phyloP scores from a whole-genome alignment of 2,888 invertebrate genomes.

The Idaea biselata region DNA sequence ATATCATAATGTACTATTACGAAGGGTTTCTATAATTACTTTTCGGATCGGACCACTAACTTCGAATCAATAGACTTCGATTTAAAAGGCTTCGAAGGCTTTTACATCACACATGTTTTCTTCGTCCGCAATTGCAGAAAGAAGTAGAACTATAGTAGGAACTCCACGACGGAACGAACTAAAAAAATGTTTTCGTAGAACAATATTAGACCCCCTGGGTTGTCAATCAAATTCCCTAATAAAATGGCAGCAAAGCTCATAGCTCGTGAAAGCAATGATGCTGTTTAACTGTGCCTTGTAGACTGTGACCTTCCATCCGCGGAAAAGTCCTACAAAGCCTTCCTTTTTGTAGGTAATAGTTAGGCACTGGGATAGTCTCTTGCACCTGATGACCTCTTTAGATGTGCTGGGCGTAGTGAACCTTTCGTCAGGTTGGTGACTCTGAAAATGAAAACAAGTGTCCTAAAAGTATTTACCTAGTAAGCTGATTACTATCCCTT shows the following conservation, averaged over 20 bases:
- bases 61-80: too few relatives aligned
- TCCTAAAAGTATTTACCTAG: neutral
- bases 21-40: too few relatives aligned
- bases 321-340: conserved; percentile 53
- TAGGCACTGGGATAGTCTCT: conserved; percentile 44
- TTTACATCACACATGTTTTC: too few relatives aligned
- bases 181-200: too few relatives aligned
- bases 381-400: conserved; percentile 45
- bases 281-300: conserved; percentile 62
- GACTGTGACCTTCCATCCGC: conserved; percentile 59
- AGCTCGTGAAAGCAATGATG: conserved; percentile 56
- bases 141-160: too few relatives aligned
- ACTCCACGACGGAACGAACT: too few relatives aligned
- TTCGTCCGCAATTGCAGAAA: too few relatives aligned
- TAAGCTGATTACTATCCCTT: too few relatives aligned
- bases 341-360: conserved; percentile 39
- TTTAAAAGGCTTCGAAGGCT: too few relatives aligned
- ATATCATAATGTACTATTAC: too few relatives aligned
- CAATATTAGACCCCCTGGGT: neutral
- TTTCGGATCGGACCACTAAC: too few relatives aligned
- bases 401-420: conserved; percentile 45
- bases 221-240: conserved; percentile 38
- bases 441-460: conserved; percentile 42
- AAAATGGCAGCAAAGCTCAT: conserved; percentile 55
- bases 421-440: conserved; percentile 42